Evolutionary conservation across 2,888 invertebrate genomes (phyloP), one percentile per base, ranked within the genome.

Genomic region (Oscheius sp.): DNA sequence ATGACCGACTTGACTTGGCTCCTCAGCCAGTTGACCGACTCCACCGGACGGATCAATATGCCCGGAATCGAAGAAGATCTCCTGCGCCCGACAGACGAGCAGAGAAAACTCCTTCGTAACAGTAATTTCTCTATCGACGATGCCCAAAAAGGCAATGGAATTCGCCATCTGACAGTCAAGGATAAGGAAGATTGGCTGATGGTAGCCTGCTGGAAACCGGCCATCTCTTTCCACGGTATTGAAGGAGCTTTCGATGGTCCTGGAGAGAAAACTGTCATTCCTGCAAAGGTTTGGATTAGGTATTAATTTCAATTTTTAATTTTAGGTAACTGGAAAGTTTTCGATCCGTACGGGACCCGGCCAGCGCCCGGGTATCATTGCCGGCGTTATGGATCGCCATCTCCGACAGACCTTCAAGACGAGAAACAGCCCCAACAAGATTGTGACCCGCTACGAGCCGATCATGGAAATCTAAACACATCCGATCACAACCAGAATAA

Each of bases 181-280:
- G 18, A 18, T 49, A 16, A 18, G 18, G 49, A 49, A n/a, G 49
- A 3, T 5, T 49, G 49, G 49, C 49, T 49, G n/a, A 5, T 49
- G 16, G 49, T 13, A 2, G 13, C 49, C 49, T 58, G 27, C 58
- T 58, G 29, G 29, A 58, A 58, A 12, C 25, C 58, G 29, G 1
- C 58, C n/a, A 23, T 58, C 16, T 63, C 46, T 1, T 23, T 63
- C 63, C 63, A 63, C 45, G 63, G 46, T 18, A 63, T 63, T 43
- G 25, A 45, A 23, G 46, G 25, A 6, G 63, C 63, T 12, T 63
- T 63, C n/a, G 23, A 63, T 45, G 63, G 63, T 7, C 43, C 18
- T 16, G 46, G 63, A 9, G 45, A 35, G 45, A 63, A 63, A 23
- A 63, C 45, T 6, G 63, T 63, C 63, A 63, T 63, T n/a, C 46